A percentile compares a stretch with the other conserved stretches of the same genome.
phyloP scores from a whole-genome alignment of 2,797 vertebrate genomes.

The Merluccius polli region DNA sequence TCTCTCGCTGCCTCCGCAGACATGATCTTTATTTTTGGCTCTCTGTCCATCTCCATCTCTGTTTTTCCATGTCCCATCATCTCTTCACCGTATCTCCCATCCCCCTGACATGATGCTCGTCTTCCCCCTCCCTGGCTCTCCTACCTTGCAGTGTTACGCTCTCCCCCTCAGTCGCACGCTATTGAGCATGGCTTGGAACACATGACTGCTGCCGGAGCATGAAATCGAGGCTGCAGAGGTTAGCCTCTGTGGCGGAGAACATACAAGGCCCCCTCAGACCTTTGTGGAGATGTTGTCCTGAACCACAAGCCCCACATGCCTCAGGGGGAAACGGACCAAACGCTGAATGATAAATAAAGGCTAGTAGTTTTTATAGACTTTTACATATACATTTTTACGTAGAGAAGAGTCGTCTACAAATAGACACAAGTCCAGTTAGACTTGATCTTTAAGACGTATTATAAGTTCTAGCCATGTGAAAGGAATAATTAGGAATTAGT shows the following conservation, averaged over 20 bases:
- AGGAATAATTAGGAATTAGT: not conserved
- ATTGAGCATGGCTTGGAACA: slow-evolving; percentile 26
- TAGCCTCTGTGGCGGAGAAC: not conserved
- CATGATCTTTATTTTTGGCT: slow-evolving; percentile 22
- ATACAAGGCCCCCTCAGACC: slow-evolving; percentile 9
- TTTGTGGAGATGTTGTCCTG: not conserved
- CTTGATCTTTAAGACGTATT: not conserved
- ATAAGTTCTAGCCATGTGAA: not conserved
- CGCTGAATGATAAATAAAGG: slow-evolving; percentile 8
- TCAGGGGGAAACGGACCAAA: slow-evolving; percentile 22
- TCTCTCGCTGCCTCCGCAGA: slow-evolving; percentile 25
- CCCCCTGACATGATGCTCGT: slow-evolving; percentile 9
- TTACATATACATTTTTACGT: not conserved
- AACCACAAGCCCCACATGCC: slow-evolving; percentile 7
- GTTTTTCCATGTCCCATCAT: slow-evolving; percentile 20
- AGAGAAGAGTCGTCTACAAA: not conserved
- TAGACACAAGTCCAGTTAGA: not conserved
- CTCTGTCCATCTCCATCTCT: slow-evolving; percentile 26
- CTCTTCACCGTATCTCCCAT: not conserved
- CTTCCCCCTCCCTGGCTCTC: slow-evolving; percentile 6
- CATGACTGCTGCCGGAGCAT: slow-evolving; percentile 10
- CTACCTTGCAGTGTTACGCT: slow-evolving; percentile 4
- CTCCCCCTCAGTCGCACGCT: slow-evolving; percentile 11
- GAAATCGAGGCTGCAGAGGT: slow-evolving; percentile 6
- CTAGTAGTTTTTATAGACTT: too few species aligned